Conservation (phyloP, 2,797 vertebrate genomes). For the Aratinga solstitialis region DNA sequence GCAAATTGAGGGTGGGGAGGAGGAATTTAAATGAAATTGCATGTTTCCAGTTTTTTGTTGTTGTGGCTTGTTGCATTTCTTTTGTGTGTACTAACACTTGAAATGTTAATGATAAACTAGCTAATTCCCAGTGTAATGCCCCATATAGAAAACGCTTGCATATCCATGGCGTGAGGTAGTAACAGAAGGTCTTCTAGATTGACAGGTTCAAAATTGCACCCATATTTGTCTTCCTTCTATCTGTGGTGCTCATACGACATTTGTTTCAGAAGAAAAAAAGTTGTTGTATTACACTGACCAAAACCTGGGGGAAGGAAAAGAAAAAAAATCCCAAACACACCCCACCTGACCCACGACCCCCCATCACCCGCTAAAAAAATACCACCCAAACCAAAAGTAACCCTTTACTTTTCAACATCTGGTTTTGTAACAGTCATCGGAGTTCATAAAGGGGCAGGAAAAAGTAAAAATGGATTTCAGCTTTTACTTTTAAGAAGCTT, state of each 20-base stretch:
- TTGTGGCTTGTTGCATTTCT: slow-evolving; percentile 74
- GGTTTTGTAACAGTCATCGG: rapidly evolving
- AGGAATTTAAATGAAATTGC: slow-evolving; percentile 68
- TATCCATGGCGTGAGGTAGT: neutral
- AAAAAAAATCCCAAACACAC: neutral
- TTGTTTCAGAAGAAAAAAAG: neutral
- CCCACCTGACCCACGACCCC: too few relatives aligned
- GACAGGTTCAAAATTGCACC: slow-evolving; percentile 24
- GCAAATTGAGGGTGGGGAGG: slow-evolving; percentile 61
- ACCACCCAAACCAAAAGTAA: neutral
- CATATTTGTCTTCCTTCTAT: neutral
- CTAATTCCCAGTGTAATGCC: slow-evolving; percentile 34
- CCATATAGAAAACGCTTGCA: neutral
- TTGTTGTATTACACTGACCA: neutral
- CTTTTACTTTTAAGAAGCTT: neutral
- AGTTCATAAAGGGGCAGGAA: neutral
- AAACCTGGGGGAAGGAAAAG: neutral
- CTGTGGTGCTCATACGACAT: neutral
- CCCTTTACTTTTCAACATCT: neutral
- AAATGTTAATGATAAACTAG: slow-evolving; percentile 65
- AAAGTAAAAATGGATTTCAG: neutral
- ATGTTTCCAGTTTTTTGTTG: slow-evolving; percentile 70
- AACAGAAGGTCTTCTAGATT: slow-evolving; percentile 42
- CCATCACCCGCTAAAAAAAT: neutral
- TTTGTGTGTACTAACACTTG: slow-evolving; percentile 76